These are phyloP conservation scores for Patiria pectinifera DNA, from an alignment of 53 echinoderm and acorn worm genomes.

Conservation along the genomic window DNA sequence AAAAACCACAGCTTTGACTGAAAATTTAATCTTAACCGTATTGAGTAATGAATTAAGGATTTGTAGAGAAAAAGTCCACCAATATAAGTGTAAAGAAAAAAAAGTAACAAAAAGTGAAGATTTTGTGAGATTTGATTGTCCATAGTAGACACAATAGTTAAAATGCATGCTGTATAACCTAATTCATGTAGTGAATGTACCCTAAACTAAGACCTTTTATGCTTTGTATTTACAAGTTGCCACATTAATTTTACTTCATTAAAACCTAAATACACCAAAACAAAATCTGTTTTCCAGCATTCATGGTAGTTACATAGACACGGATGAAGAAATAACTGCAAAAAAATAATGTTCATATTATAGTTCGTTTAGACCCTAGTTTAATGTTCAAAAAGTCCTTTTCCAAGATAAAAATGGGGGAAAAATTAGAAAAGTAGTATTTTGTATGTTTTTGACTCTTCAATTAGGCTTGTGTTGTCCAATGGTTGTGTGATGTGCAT, in stretches of 20 bases:
- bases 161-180: conserved; percentile 30
- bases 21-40: neutral
- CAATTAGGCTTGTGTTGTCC: neutral
- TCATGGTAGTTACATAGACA: neutral
- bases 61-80: neutral
- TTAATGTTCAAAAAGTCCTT: neutral
- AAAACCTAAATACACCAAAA: neutral
- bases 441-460: neutral
- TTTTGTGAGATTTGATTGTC: conserved; percentile 10
- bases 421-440: neutral
- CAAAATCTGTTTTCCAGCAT: neutral
- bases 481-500: neutral
- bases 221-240: neutral
- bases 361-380: conserved; percentile 8
- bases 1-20: neutral
- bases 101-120: neutral
- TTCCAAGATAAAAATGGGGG: neutral
- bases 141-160: neutral
- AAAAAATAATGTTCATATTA: neutral
- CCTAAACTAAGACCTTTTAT: neutral
- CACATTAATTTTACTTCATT: neutral
- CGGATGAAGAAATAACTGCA: neutral
- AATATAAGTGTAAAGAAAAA: neutral
- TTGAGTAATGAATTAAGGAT: neutral
- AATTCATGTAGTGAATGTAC: neutral